Percentiles rank a stretch among this genome's conserved stretches.
These are phyloP conservation scores for Balanococcus diminutus DNA, from an alignment of 2,888 invertebrate species.

Conservation along the genomic window DNA sequence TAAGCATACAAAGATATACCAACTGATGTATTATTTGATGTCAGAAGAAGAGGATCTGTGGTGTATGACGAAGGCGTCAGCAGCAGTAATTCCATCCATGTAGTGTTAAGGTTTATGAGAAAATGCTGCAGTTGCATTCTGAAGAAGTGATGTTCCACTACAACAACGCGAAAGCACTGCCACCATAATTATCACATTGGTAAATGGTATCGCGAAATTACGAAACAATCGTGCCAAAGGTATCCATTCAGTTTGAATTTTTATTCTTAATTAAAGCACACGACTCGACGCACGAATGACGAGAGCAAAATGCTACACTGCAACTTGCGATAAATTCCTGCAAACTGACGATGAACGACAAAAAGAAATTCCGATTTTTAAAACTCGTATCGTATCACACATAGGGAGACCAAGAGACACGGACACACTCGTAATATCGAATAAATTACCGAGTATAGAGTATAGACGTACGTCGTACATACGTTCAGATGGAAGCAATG, in stretches of 20 bases:
- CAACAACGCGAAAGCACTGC: not conserved
- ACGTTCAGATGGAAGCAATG: not conserved
- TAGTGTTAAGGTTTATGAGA: not conserved
- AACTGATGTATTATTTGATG: not conserved
- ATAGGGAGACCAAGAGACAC: no score
- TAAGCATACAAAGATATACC: not conserved
- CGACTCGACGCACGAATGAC: not conserved
- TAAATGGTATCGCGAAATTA: not conserved
- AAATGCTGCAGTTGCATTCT: no score
- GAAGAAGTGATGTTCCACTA: not conserved
- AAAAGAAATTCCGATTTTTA: not conserved
- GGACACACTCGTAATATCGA: not conserved
- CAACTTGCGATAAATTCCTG: not conserved
- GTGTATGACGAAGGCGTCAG: not conserved
- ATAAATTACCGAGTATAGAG: not conserved
- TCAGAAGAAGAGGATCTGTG: not conserved
- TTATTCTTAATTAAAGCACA: not conserved
- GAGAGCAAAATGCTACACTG: not conserved
- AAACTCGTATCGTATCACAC: not conserved
- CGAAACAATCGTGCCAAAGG: not conserved
- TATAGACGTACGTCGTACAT: not conserved
- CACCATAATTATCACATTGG: not conserved
- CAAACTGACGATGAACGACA: not conserved
- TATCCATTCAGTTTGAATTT: not conserved
- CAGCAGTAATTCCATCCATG: not conserved